These are phyloP conservation scores for Oreotrochilus melanogaster DNA, from an alignment of 2,113 vertebrate genomes.

Conservation along the genomic window DNA sequence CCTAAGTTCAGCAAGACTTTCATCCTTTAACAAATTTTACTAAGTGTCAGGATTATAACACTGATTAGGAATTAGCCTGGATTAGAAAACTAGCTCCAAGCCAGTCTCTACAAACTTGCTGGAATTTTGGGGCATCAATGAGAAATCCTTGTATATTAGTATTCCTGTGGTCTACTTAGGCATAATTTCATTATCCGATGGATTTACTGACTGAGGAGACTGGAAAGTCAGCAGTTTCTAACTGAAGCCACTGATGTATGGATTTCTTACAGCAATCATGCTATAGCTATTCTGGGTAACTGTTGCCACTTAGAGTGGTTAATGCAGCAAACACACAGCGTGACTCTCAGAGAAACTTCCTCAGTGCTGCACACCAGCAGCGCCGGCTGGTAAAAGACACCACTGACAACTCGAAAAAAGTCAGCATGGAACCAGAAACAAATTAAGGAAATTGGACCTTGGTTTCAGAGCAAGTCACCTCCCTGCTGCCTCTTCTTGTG, in stretches of 20 bases:
- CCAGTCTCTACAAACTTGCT: background rate
- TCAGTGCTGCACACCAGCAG: background rate
- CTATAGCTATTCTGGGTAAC: background rate
- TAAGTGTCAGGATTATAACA: background rate
- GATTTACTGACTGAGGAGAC: background rate
- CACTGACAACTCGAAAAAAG: background rate
- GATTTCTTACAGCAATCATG: background rate
- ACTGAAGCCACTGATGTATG: background rate
- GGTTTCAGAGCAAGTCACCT: background rate
- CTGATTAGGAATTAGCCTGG: background rate
- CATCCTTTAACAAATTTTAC: background rate
- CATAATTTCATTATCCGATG: background rate
- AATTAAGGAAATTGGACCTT: background rate
- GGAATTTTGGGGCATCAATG: background rate
- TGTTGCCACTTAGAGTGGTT: background rate
- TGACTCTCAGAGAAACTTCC: background rate
- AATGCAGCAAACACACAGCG: background rate
- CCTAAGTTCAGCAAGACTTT: background rate
- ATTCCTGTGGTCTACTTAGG: background rate
- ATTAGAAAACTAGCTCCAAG: background rate
- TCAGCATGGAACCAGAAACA: background rate
- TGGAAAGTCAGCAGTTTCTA: background rate
- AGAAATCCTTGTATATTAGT: background rate
- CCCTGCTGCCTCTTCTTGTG: background rate
- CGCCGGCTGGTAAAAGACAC: background rate